Conservation (phyloP, 2,888 invertebrate genomes). For the Lasioglossum calceatum region DNA sequence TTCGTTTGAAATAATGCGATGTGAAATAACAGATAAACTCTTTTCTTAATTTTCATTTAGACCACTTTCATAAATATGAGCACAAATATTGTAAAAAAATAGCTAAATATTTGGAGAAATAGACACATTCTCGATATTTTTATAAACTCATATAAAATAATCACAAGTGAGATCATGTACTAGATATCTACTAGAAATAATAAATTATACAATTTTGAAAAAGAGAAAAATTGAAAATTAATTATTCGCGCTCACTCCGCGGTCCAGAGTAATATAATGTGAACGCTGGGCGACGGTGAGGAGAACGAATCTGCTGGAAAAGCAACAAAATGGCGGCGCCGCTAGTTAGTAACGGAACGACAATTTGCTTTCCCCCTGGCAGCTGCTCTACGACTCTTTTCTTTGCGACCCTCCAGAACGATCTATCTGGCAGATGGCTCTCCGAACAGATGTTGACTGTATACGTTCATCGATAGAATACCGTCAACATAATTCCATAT, state of each 20-base stretch:
- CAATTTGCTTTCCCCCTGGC: slow-evolving; percentile 2
- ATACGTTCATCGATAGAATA: neutral
- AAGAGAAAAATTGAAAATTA: neutral
- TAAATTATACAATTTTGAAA: no score
- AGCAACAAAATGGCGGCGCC: neutral
- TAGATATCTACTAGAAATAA: no score
- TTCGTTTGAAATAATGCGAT: no score
- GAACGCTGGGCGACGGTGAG: neutral
- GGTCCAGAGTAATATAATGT: neutral
- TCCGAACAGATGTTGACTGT: neutral
- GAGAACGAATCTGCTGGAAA: neutral
- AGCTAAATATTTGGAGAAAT: no score
- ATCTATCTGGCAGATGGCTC: slow-evolving; percentile 19
- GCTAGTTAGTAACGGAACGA: neutral
- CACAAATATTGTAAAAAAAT: no score
- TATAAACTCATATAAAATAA: no score
- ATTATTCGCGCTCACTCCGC: neutral
- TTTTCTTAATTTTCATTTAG: no score
- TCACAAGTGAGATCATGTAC: no score
- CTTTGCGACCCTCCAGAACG: slow-evolving; percentile 21
- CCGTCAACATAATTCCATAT: neutral
- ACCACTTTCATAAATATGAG: no score
- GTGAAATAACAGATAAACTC: no score
- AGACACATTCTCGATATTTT: no score
- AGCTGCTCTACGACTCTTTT: slow-evolving; percentile 25